Percentiles rank a stretch among this genome's conserved stretches.
Evolutionary conservation across 92 coral and sea anemone species (phyloP).

Genomic region (Phenganax subtilis): DNA sequence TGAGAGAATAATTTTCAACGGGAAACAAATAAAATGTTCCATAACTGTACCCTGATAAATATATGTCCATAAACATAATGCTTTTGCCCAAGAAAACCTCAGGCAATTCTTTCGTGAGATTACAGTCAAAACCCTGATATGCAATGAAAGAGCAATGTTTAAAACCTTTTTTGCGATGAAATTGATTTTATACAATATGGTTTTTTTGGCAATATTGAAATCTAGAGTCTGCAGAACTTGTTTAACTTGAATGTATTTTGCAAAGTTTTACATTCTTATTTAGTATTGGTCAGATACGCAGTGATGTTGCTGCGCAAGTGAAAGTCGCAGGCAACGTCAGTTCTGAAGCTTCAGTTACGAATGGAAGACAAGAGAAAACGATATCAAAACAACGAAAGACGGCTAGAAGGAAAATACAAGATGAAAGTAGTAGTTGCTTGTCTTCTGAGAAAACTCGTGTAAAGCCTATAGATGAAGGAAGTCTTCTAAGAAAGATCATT

Average conservation of each 20-base stretch:
- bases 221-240: not conserved
- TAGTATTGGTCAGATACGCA: constrained; percentile 35
- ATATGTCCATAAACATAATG: no score
- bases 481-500: constrained; percentile 23
- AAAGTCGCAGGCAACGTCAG: not conserved
- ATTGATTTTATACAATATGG: not conserved
- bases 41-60: no score
- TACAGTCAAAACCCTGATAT: no score
- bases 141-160: no score
- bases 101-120: no score
- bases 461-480: constrained; percentile 20
- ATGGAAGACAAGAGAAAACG: not conserved
- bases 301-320: constrained; percentile 2
- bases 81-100: no score
- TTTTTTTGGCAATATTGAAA: not conserved
- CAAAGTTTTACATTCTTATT: not conserved
- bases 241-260: not conserved
- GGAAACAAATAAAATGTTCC: no score
- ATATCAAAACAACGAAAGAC: not conserved
- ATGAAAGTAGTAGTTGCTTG: constrained; percentile 35
- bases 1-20: no score
- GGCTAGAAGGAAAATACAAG: constrained; percentile 1
- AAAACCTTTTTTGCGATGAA: no score
- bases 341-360: constrained; percentile 1
- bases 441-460: not conserved